phyloP scores from a whole-genome alignment of 2,888 invertebrate species.

The Sepioteuthis lessoniana region DNA sequence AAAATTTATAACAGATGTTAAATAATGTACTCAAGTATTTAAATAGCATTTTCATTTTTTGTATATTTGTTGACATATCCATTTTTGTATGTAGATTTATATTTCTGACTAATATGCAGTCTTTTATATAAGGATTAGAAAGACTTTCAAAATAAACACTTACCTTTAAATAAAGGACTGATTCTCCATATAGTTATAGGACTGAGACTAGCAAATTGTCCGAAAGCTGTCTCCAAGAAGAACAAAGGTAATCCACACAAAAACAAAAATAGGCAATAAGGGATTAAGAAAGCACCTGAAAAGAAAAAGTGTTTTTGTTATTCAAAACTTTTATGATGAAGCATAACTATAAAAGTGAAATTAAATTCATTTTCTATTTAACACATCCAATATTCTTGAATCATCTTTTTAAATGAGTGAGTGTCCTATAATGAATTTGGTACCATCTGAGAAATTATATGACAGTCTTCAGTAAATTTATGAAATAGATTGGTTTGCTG shows the following conservation, averaged over 20 bases:
- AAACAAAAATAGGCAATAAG: constrained; percentile 42
- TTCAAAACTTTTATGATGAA: neutral
- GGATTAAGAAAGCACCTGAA: constrained; percentile 44
- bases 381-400: neutral
- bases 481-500: neutral
- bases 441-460: neutral
- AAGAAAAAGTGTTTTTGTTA: neutral
- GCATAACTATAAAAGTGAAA: neutral
- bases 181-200: constrained; percentile 41
- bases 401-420: neutral
- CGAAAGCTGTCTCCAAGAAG: constrained; percentile 41
- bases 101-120: neutral
- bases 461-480: neutral
- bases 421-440: neutral
- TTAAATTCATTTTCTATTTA: neutral
- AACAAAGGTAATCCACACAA: constrained; percentile 47
- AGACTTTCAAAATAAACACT: neutral
- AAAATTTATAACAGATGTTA: too few species aligned
- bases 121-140: neutral
- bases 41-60: neutral
- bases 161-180: constrained; percentile 47
- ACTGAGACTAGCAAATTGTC: constrained; percentile 47
- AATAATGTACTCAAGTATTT: neutral
- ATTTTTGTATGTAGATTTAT: neutral
- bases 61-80: neutral